Evolutionary conservation across 2,113 vertebrate genomes (phyloP).

Genomic region (Gavia stellata): DNA sequence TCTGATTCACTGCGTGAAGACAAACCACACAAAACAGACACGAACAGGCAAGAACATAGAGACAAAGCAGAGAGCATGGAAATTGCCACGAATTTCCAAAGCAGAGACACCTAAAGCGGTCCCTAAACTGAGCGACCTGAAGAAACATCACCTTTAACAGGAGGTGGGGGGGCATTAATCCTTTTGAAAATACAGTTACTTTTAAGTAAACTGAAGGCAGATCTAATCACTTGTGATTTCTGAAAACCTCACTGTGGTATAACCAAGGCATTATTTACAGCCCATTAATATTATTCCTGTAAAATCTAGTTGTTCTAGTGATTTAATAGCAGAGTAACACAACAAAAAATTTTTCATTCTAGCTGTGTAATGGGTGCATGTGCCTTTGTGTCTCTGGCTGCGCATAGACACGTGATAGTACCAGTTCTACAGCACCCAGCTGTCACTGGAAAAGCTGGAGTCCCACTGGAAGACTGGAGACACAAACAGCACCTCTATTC

Average conservation of each 20-base stretch:
- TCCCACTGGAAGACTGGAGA: neutral
- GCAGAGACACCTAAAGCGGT: neutral
- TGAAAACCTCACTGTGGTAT: neutral
- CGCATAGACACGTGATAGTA: rapidly evolving
- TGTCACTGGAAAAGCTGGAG: no score
- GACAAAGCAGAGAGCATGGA: neutral
- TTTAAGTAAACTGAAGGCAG: neutral
- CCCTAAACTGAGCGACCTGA: neutral
- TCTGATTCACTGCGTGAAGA: neutral
- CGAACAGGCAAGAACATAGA: neutral
- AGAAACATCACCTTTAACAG: neutral
- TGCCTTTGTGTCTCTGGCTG: neutral
- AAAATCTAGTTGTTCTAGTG: neutral
- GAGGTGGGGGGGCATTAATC: neutral
- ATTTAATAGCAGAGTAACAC: neutral
- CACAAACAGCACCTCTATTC: neutral
- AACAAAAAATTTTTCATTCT: neutral
- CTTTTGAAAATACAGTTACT: neutral
- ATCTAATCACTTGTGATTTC: neutral
- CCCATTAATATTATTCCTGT: neutral
- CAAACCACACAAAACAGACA: neutral
- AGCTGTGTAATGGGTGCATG: neutral
- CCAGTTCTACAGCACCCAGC: neutral
- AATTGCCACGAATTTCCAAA: neutral
- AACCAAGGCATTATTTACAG: neutral